A percentile compares a stretch with the other conserved stretches of the same genome.
phyloP scores from a whole-genome alignment of 2,888 invertebrate genomes.

The Cryptocheilus praepositus region DNA sequence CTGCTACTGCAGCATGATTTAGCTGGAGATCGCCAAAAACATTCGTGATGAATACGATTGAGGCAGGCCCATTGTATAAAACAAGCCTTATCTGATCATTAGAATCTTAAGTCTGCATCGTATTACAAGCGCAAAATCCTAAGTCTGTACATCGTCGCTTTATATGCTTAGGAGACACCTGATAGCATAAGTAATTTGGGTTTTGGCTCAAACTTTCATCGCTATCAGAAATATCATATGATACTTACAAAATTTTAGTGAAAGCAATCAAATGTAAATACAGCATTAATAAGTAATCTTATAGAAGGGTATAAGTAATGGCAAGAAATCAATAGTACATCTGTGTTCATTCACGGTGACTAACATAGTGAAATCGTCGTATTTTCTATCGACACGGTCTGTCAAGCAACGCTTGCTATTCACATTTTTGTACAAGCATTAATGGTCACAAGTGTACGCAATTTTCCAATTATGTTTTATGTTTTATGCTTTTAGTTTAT shows the following conservation, averaged over 20 bases:
- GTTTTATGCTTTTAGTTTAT: no score
- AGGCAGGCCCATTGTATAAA: conserved; percentile 19
- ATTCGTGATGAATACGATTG: neutral
- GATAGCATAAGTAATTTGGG: conserved; percentile 27
- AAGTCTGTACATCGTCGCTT: conserved; percentile 25
- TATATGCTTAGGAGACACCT: conserved; percentile 13
- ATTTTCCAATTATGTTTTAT: no score
- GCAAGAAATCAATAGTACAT: conserved; percentile 6
- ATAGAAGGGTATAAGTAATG: conserved; percentile 18
- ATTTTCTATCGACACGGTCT: neutral
- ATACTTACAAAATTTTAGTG: no score
- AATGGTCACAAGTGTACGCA: no score
- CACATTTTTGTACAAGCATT: no score
- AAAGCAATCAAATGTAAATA: conserved; percentile 36
- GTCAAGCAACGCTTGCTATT: no score
- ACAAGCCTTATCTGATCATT: conserved; percentile 20
- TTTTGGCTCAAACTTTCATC: conserved; percentile 24
- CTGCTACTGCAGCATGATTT: conserved; percentile 61
- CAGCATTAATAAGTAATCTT: conserved; percentile 24
- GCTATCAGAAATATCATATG: conserved; percentile 8
- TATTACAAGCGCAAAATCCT: conserved; percentile 5
- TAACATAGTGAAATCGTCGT: no score
- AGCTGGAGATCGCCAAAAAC: conserved; percentile 26
- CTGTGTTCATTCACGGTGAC: neutral
- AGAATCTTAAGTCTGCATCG: conserved; percentile 14